Percentiles rank a stretch among this genome's conserved stretches.
phyloP scores from a whole-genome alignment of 2,113 vertebrate genomes.

The Haemorhous mexicanus region DNA sequence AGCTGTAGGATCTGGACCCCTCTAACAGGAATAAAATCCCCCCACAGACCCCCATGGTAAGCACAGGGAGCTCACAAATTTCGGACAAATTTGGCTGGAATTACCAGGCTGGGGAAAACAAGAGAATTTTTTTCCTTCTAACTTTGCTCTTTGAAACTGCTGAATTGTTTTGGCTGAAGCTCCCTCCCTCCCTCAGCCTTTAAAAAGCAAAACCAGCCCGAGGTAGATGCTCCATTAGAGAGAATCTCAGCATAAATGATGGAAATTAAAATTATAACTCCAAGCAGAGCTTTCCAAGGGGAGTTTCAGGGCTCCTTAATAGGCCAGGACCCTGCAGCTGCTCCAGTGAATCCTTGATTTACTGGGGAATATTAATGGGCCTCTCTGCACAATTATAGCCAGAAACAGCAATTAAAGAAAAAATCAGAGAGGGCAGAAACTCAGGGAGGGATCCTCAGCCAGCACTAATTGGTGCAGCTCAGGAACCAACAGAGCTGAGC shows the following conservation, averaged over 20 bases:
- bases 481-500: not conserved
- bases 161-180: not conserved
- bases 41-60: too few species aligned
- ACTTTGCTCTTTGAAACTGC: not conserved
- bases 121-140: not conserved
- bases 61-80: not conserved
- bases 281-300: not conserved
- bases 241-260: not conserved
- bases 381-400: not conserved
- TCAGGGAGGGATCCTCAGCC: not conserved
- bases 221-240: not conserved
- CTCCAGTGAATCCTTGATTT: not conserved
- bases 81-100: not conserved
- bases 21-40: not conserved
- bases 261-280: conserved; percentile 14
- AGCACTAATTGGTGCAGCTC: not conserved
- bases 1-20: not conserved
- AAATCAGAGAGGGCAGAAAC: not conserved
- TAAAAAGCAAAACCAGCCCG: not conserved
- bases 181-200: not conserved
- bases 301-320: conserved; percentile 1
- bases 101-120: not conserved
- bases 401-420: conserved; percentile 29
- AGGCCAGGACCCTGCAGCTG: conserved; percentile 9
- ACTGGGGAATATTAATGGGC: conserved; percentile 5